Conservation (phyloP, 2,797 vertebrate species). For the Melanotaenia trifasciata region DNA sequence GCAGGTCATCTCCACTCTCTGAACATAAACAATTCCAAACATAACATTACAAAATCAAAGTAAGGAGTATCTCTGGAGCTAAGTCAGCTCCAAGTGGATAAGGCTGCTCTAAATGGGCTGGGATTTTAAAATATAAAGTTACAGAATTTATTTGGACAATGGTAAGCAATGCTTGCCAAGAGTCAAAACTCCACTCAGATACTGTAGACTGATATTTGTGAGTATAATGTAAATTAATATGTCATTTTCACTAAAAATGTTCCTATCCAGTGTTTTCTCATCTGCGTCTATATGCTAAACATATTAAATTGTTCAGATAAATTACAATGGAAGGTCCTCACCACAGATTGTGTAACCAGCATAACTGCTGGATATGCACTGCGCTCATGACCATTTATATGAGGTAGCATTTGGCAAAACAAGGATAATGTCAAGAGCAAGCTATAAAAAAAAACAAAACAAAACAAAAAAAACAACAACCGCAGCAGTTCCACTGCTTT, state of each 20-base stretch:
- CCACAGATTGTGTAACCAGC: neutral
- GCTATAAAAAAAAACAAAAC: neutral
- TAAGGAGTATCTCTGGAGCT: neutral
- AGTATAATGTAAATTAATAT: slow-evolving; percentile 4
- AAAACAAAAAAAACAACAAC: neutral
- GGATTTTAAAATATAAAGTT: neutral
- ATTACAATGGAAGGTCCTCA: neutral
- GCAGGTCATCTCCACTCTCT: neutral
- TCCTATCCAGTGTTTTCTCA: rapidly evolving
- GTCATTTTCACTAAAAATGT: neutral
- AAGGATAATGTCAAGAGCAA: slow-evolving; percentile 25
- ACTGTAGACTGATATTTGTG: neutral
- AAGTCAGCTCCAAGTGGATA: neutral
- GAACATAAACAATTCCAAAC: neutral
- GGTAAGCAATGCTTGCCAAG: neutral
- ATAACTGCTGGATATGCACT: slow-evolving; percentile 8
- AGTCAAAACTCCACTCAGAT: slow-evolving; percentile 3
- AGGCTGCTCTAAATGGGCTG: neutral
- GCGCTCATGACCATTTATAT: neutral
- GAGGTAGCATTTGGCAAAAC: neutral
- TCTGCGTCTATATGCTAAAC: neutral
- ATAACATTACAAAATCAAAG: neutral
- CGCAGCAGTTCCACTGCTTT: neutral
- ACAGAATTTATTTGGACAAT: too few relatives aligned
- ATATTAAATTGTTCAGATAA: neutral